Evolutionary conservation across 2,113 vertebrate species (phyloP), one percentile per base, ranked within the genome.

Genomic region (Podilymbus podiceps): DNA sequence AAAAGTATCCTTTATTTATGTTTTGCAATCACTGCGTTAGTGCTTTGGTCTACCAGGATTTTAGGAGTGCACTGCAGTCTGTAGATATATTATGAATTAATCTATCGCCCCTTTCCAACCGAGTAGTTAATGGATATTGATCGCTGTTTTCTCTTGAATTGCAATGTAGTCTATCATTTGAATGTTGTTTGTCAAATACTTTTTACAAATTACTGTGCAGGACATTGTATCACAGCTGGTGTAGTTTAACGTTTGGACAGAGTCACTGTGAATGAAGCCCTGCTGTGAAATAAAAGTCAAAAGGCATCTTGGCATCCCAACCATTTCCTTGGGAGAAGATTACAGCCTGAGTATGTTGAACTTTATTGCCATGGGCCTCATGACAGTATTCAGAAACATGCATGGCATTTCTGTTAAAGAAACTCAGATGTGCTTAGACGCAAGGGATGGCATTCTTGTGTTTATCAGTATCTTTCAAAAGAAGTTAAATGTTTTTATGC

Each of bases 261-360:
- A 97, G 97, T 97, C 97, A 91, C 96, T 97, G 97, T 96, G 97
- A 98, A 98, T 98, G 98, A 98, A 98, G 97, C 97, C 98, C 98
- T 98, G 98, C 99, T 99, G 98, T 98, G 98, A 98, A 98, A 97
- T 98, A 97, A 97, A 98, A 98, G 98, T 98, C 98, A 96, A 97
- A 98, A 98, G 98, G 98, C 98, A 98, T 99, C 98, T 98, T 99
- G 99, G 99, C 99, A 99, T 99, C 98, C 98, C 98, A 99, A 98
- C 98, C 98, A 99, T 99, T 99, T 99, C 99, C 99, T 99, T 98
- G 96, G 97, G 98, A 98, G 98, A 99, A 98, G 98, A 99, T 99
- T 99, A 98, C 98, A 98, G 98, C 98, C 98, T 98, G 97, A 98
- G 97, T 98, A 98, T 97, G 98, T 98, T 98, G 98, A 98, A 98